Evolutionary conservation across 2,888 invertebrate genomes (phyloP).

Genomic region (Folsomia manolachei): DNA sequence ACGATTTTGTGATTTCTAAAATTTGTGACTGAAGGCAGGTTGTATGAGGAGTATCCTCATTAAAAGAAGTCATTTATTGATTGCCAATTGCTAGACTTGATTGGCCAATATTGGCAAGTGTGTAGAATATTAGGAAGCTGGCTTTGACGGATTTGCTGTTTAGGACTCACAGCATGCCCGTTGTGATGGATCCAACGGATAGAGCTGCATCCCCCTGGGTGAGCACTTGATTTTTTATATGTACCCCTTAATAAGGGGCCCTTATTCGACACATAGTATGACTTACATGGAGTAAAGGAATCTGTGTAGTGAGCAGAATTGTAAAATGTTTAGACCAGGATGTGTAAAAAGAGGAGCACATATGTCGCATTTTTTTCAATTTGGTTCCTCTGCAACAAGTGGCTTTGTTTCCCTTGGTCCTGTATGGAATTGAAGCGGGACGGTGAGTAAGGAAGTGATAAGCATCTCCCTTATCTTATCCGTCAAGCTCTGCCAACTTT

Average conservation of each 20-base stretch:
- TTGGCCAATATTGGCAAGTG: neutral
- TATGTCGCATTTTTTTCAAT: neutral
- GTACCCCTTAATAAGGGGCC: neutral
- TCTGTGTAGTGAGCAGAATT: too few relatives aligned
- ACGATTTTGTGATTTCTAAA: too few relatives aligned
- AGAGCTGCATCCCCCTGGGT: conserved; percentile 51
- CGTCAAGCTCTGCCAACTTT: neutral
- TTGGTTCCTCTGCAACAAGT: neutral
- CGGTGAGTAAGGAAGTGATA: neutral
- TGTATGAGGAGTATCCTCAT: too few relatives aligned
- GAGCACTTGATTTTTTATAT: conserved; percentile 16
- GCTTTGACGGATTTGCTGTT: conserved; percentile 40
- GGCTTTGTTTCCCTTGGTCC: neutral
- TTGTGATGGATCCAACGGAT: conserved; percentile 51
- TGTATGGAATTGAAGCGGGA: neutral
- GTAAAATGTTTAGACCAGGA: too few relatives aligned
- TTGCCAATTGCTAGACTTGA: neutral
- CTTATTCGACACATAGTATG: too few relatives aligned
- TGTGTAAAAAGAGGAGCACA: too few relatives aligned
- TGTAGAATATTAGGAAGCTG: conserved; percentile 25
- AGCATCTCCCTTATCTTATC: neutral
- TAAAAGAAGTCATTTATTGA: too few relatives aligned
- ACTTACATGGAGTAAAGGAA: too few relatives aligned
- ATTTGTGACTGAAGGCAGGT: too few relatives aligned
- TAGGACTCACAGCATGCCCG: conserved; percentile 47